phyloP scores from a whole-genome alignment of 2,797 vertebrate species.

The Xiphophorus birchmanni region DNA sequence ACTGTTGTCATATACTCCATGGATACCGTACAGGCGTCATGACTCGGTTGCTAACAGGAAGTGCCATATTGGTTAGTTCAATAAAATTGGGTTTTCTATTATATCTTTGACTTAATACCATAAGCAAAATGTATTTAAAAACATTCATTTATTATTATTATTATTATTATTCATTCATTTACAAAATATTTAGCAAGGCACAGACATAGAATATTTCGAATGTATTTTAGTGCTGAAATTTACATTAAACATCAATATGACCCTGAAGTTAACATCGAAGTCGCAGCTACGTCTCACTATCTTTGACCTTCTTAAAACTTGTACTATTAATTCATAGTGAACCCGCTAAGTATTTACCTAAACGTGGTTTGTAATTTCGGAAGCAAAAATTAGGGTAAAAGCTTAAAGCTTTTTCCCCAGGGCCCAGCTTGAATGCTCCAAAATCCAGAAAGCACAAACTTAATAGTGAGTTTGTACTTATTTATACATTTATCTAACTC shows the following conservation, averaged over 20 bases:
- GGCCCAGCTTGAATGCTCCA: neutral
- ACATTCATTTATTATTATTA: neutral
- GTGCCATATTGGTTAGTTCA: slow-evolving; percentile 10
- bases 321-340: neutral
- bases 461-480: neutral
- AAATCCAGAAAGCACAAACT: neutral
- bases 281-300: neutral
- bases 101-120: neutral
- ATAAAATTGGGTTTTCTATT: slow-evolving; percentile 4
- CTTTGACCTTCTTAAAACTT: neutral
- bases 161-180: neutral
- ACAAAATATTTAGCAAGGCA: neutral
- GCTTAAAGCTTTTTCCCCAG: too few species aligned
- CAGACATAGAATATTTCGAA: neutral
- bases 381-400: too few species aligned
- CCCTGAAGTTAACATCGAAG: neutral
- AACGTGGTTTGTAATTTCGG: too few species aligned
- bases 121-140: neutral
- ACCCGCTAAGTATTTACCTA: too few species aligned
- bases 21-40: slow-evolving; percentile 63
- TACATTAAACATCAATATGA: neutral
- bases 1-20: slow-evolving; percentile 43
- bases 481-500: neutral
- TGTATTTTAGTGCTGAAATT: neutral
- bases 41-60: slow-evolving; percentile 77